Evolutionary conservation across 2,113 vertebrate species (phyloP).

Genomic region (Apistogramma diplotaenia): DNA sequence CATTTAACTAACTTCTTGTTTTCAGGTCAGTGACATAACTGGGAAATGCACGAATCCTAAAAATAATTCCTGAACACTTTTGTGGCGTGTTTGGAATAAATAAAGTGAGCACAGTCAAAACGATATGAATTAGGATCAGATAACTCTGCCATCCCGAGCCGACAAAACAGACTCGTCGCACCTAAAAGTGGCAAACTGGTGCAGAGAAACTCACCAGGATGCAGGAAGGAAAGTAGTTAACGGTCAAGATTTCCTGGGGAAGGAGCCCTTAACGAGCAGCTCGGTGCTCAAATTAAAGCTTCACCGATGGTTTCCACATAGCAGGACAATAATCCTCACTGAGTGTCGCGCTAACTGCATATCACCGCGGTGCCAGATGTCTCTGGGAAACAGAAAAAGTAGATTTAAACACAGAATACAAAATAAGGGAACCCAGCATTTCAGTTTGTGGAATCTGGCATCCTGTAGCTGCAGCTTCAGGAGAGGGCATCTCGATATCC

Average conservation of each 20-base stretch:
- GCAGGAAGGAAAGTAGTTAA: fast-evolving
- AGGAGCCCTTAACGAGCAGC: background rate
- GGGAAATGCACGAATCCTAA: background rate
- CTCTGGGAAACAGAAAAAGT: too few species aligned
- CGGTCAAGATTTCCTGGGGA: background rate
- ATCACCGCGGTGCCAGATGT: too few species aligned
- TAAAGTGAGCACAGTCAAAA: background rate
- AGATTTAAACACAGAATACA: too few species aligned
- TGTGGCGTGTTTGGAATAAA: background rate
- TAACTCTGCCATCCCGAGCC: background rate
- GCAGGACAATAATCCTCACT: background rate
- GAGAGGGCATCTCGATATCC: background rate
- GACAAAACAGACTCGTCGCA: background rate
- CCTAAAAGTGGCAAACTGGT: background rate
- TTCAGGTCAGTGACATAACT: background rate
- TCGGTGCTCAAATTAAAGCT: background rate
- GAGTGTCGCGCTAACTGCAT: too few species aligned
- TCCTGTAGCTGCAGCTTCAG: background rate
- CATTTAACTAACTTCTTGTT: background rate
- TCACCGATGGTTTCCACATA: fast-evolving
- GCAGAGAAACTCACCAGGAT: too few species aligned
- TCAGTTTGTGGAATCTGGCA: too few species aligned
- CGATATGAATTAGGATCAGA: background rate
- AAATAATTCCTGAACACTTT: background rate
- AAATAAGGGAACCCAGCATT: too few species aligned